Conservation (phyloP, 2,888 invertebrate species). For the Sphaerophoria taeniata region DNA sequence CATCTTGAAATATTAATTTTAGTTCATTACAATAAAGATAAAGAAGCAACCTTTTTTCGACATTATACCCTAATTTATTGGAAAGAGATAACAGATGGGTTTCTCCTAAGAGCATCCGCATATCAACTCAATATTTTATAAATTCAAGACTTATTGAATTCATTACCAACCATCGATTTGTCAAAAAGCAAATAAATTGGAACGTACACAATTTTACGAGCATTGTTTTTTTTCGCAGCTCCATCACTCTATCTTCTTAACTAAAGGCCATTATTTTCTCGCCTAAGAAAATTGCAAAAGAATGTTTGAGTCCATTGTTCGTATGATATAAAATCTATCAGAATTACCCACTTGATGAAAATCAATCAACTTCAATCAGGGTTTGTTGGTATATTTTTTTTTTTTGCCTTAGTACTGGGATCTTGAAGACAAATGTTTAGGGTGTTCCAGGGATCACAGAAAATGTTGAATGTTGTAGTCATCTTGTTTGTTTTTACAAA, state of each 20-base stretch:
- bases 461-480: too few species aligned
- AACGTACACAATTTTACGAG: background rate
- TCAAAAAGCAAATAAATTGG: constrained; percentile 3
- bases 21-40: too few species aligned
- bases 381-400: too few species aligned
- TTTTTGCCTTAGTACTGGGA: background rate
- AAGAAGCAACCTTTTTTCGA: too few species aligned
- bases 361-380: constrained; percentile 28
- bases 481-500: too few species aligned
- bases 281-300: constrained; percentile 16
- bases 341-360: constrained; percentile 28
- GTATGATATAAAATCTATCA: constrained; percentile 24
- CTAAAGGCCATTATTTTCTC: constrained; percentile 3
- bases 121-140: too few species aligned
- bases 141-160: constrained; percentile 19
- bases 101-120: too few species aligned
- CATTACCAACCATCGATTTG: constrained; percentile 16
- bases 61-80: too few species aligned
- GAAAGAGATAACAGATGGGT: too few species aligned
- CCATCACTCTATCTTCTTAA: background rate
- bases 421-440: background rate
- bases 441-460: background rate
- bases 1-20: too few species aligned
- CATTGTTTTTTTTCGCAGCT: background rate
- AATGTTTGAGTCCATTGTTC: constrained; percentile 15